Base-by-base conservation (phyloP, 2,888 invertebrate genomes). In the Athetis lepigone region DNA sequence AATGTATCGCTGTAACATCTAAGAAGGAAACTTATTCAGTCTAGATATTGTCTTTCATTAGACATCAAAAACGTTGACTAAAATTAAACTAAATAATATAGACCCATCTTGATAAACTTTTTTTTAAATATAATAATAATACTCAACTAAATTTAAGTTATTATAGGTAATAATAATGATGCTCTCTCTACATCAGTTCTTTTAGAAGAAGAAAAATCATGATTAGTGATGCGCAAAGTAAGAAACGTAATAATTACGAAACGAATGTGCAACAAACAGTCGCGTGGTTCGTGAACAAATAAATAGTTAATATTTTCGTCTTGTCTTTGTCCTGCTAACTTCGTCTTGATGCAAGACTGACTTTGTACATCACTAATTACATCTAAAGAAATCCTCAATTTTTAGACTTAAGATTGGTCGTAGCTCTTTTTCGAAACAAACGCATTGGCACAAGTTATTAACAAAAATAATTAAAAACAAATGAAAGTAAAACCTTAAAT, bases 41-140 rank as follows among this genome's bases (percentile, higher is more conserved):
- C 92, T 93, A 93, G 82, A 89, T 91, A 92, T 92, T 92, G 93
- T 93, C 93, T 94, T 92, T 92, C 81, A 83, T 89, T 81, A 90
- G 92, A 93, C 92, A 91, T 88, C 81, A 84, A 90, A 88, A 90
- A 86, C 85, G 83, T 85, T 90, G 88, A 92, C 89, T 90, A 91
- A 88, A 89, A 86, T 87, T 89, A 89, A 84, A 82, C 70, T 77
- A 80, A 82, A 68, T 70, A 70, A 70, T 62, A 84, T 82, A 87
- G 85, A 88, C 85, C 86, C 85, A 87, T 86, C 70, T 85, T 75
- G 80, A 82, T 84, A 88, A 83, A 80, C 78, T 79, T 85, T 79
- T 70, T 83, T 87, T 58, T 18, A 63, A 75, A 85, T 83, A 86
- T 82, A 70, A 68, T 79, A 80, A 83, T 86, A 90, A 91, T 90